Conservation (phyloP, 2,888 invertebrate genomes). For the Ennomos erosarius region DNA sequence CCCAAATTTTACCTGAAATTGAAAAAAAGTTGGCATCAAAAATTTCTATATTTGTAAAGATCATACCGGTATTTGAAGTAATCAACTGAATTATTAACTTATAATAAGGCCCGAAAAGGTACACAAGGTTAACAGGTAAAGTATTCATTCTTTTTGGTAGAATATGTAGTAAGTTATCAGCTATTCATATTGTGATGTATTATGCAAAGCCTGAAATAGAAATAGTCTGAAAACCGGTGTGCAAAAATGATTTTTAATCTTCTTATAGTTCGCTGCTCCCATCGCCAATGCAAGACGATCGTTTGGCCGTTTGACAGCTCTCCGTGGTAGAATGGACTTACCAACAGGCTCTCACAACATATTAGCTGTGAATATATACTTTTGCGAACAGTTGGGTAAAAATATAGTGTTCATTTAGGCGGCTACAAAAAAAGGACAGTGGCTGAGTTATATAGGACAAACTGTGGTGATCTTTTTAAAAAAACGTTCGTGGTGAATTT, state of each 20-base stretch:
- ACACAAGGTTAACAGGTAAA: too few relatives aligned
- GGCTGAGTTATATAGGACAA: constrained; percentile 1
- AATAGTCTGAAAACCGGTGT: constrained; percentile 2
- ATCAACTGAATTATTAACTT: too few relatives aligned
- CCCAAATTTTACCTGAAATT: not conserved
- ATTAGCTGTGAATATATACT: constrained; percentile 18
- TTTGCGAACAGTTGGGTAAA: constrained; percentile 11
- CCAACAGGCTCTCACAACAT: constrained; percentile 23
- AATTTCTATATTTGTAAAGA: not conserved
- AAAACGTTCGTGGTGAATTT: constrained; percentile 11
- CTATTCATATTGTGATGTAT: not conserved
- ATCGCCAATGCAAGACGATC: constrained; percentile 66
- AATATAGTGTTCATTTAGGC: constrained; percentile 15
- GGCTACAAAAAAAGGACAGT: constrained; percentile 5
- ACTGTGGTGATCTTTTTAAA: constrained; percentile 12
- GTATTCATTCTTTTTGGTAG: too few relatives aligned
- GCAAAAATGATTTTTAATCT: constrained; percentile 21
- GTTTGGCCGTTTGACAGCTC: constrained; percentile 68
- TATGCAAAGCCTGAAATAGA: constrained; percentile 4
- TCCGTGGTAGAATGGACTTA: constrained; percentile 33
- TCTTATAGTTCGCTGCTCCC: constrained; percentile 73
- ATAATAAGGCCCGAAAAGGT: too few relatives aligned
- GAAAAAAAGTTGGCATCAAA: not conserved
- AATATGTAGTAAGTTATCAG: too few relatives aligned
- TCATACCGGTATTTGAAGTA: not conserved